Base-by-base conservation (phyloP, 2,888 invertebrate genomes). In the Tanypteryx hageni region DNA sequence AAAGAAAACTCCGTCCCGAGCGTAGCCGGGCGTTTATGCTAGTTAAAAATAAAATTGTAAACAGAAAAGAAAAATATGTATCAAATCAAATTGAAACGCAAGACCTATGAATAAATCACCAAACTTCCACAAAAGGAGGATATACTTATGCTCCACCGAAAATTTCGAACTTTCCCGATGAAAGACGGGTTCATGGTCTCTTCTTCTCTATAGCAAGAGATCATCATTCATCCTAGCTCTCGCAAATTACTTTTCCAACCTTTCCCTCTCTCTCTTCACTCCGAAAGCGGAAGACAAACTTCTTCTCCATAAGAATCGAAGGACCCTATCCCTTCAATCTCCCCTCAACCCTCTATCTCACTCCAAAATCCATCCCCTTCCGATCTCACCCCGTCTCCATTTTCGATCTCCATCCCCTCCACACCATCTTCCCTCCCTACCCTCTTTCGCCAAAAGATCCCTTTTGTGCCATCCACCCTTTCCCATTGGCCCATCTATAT, bases 221-320 rank as follows among this genome's bases (percentile, higher is more conserved):
- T 68, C 89, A 89, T 89, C 89, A 89, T 89, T 89, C 89, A 89
- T 89, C 89, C 68, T 89, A 89, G 89, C 31, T 61, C 68, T 89
- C 89, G 89, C 89, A 64, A 89, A 89, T 89, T 89, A 89, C 89
- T 9, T 89, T 64, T 56, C 89, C 64, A 31, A 31, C 61, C 59
- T 31, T 61, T 22, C 59, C 14, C 61, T n/a, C 68, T n/a, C 44
- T 64, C 9, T 1, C 89, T 44, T 11, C 57, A 18, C 83, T 56
- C n/a, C 56, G 56, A 83, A 57, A 57, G 57, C 44, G 10, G 68
- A 89, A 89, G 89, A 89, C 89, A 89, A 89, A 89, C 89, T 89
- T 64, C 89, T 89, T 89, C 86, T 86, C 61, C 89, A 44, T 64
- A 89, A 64, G 89, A 89, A 89, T 89, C 89, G 44, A 89, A 64